Evolutionary conservation across 2,797 vertebrate genomes (phyloP), one percentile per base, ranked within the genome.

Genomic region (Anas bernieri): DNA sequence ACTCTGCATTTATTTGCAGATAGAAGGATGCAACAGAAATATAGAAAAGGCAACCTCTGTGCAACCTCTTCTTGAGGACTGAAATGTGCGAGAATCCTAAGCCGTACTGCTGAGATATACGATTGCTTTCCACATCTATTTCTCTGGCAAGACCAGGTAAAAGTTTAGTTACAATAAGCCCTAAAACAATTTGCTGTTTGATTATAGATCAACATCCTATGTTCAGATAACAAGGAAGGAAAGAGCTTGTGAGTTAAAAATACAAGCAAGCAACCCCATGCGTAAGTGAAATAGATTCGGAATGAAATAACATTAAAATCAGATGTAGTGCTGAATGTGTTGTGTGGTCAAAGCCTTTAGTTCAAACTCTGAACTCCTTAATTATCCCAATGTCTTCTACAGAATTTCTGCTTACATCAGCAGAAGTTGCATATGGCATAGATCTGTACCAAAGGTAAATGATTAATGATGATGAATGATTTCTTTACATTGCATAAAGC

Each of bases 401-500:
- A 83, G 77, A 92, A 92, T 41, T 88, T 73, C 73, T 79, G 63
- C 87, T 77, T 75, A 45, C 0, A 9, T 54, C 70, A 74, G 73
- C 48, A 37, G 0, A 94, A 86, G 35, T n/a, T 69, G 17, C 33
- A 5, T 66, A 78, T 16, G 23, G 50, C 18, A 69, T 52, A 75
- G 30, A 63, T 52, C 62, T 78, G 76, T 45, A 78, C 68, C 43
- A 84, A 86, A 90, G 31, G 17, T 84, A 33, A 88, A 12, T 54
- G 30, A 63, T 70, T 86, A 88, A 12, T 56, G 30, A 11, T 54
- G 30, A 63, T 70, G 83, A 88, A 12, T 56, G 30, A 63, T 70
- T 88, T 86, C 48, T 76, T 86, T 84, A 77, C 30, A 92, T 26
- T 84, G 48, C 56, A 96, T 68, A 92, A 92, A 95, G 39, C 25